Evolutionary conservation across 2,888 invertebrate species (phyloP), one percentile per base, ranked within the genome.

Genomic region (Nephrotoma guestfalica): DNA sequence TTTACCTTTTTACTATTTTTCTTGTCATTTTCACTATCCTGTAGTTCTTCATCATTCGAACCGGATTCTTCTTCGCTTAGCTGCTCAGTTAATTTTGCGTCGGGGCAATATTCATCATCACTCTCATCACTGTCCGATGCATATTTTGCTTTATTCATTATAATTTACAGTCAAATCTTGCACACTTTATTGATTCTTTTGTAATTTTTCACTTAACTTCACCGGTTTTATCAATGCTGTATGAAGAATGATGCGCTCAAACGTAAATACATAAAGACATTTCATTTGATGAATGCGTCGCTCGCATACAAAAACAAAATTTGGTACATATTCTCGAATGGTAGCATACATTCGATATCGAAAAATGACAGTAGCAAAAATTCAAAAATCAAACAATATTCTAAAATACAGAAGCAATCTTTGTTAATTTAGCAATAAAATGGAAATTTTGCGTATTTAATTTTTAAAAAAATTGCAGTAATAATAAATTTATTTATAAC

Each of bases 61-160:
- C 94, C 94, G 45, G 95, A 95, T 6, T 94, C 91, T 88, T 93
- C 92, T 89, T 94, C 94, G 86, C 91, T 90, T 5, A 88, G 88
- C 40, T 88, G 88, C 85, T 89, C 91, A 0, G 86, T 83, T 15
- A 91, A 90, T 86, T 93, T 93, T 88, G 92, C 93, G 88, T 93
- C 94, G 42, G 96, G 95, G 87, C 94, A 93, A 90, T 95, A 96
- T 89, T 96, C 96, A 88, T 95, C 95, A 90, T 96, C 96, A 90
- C 96, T 96, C 88, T 93, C 92, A 89, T 96, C 96, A 88, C 95
- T 95, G 87, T 94, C 95, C 13, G 95, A 95, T 0, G 91, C 91
- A 88, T 92, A 91, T 83, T 93, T 92, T 88, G 92, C 91, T 87
- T 92, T 90, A 15, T 84, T n/a, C 45, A 83, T 86, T 83, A 45